These are phyloP conservation scores for Phrynosoma blainvillii DNA, from an alignment of 2,113 vertebrate species.

Conservation along the genomic window DNA sequence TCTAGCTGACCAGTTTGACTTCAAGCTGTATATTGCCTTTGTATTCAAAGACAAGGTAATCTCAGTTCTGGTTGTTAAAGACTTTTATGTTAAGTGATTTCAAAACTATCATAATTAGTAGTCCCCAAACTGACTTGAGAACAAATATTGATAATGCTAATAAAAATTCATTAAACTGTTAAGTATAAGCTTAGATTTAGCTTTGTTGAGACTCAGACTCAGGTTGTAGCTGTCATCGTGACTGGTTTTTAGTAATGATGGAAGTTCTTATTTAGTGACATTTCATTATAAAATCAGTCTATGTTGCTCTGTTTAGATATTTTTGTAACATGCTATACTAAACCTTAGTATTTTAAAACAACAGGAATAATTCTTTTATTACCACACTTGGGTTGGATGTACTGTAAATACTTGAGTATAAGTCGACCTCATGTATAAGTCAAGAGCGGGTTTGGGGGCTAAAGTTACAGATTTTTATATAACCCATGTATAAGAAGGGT, in stretches of 20 bases:
- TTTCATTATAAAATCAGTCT: neutral
- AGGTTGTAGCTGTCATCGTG: neutral
- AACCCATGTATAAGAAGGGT: no score
- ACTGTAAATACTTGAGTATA: no score
- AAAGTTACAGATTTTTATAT: no score
- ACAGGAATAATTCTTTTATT: neutral
- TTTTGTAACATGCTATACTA: neutral
- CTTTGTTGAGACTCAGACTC: neutral
- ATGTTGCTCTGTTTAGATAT: neutral
- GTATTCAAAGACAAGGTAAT: conserved; percentile 99
- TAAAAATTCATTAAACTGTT: rapidly evolving
- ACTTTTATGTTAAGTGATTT: neutral
- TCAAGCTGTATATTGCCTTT: conserved; percentile 99
- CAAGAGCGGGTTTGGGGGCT: no score
- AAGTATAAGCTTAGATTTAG: neutral
- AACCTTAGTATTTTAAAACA: neutral
- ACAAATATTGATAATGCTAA: neutral
- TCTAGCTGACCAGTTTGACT: conserved; percentile 99
- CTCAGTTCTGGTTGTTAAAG: conserved; percentile 44
- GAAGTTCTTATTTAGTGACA: neutral
- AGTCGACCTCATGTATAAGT: no score
- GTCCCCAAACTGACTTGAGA: no score
- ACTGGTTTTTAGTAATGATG: neutral
- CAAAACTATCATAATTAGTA: neutral
- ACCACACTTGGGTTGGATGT: no score